These are phyloP conservation scores for Lycopodina hypogea DNA, from an alignment of 37 sponge, comb jelly and placozoan species.

Conservation along the genomic window DNA sequence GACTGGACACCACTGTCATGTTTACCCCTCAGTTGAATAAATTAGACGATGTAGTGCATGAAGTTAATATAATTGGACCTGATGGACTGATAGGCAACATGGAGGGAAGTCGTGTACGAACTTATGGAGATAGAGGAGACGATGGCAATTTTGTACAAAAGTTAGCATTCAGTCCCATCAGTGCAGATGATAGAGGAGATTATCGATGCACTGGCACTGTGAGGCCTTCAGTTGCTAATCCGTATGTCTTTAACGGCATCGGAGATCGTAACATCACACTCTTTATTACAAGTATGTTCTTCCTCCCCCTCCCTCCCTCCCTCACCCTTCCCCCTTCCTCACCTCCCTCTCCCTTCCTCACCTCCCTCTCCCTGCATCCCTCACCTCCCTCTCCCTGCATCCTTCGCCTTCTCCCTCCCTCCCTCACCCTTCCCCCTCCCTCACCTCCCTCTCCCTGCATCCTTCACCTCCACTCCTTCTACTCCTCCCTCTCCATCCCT, in stretches of 20 bases:
- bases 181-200: neutral
- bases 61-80: neutral
- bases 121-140: too few species aligned
- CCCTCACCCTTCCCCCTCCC: neutral
- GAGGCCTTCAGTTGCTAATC: neutral
- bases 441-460: neutral
- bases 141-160: neutral
- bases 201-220: conserved; percentile 3
- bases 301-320: neutral
- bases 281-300: neutral
- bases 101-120: too few species aligned
- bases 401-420: neutral
- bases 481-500: neutral
- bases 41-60: neutral
- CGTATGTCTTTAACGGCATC: neutral
- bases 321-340: neutral
- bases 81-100: too few species aligned
- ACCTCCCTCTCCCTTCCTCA: neutral
- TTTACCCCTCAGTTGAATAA: neutral
- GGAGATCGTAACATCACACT: neutral
- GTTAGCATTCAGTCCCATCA: neutral
- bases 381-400: neutral
- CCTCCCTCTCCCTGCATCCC: neutral
- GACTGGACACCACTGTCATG: neutral
- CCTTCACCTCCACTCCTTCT: neutral